phyloP scores from a whole-genome alignment of 2,113 vertebrate species.

The Python bivittatus region DNA sequence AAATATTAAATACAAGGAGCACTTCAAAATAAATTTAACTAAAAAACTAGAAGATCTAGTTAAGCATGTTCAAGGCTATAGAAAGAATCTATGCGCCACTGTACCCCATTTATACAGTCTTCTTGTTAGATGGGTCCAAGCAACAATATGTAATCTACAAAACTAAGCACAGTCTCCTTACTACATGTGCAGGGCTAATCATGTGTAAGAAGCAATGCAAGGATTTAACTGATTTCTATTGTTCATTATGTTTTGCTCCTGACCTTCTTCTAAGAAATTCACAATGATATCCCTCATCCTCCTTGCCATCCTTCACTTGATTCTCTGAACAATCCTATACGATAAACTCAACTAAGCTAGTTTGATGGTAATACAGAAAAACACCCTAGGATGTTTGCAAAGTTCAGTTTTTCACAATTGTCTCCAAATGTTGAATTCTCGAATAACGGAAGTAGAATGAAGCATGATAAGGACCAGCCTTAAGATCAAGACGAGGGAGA shows the following conservation, averaged over 20 bases:
- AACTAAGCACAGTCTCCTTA: neutral
- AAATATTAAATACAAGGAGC: neutral
- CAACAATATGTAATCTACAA: neutral
- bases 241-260: neutral
- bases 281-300: neutral
- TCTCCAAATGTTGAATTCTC: neutral
- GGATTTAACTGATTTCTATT: neutral
- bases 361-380: neutral
- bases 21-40: neutral
- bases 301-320: too few species aligned
- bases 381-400: neutral
- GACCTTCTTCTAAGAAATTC: neutral
- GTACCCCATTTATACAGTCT: too few species aligned
- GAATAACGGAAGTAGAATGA: neutral
- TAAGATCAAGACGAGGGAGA: neutral
- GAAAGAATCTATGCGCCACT: neutral
- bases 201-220: neutral
- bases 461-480: constrained; percentile 7
- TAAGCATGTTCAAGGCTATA: neutral
- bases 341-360: too few species aligned
- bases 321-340: neutral
- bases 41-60: neutral
- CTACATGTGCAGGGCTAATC: too few species aligned
- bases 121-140: neutral
- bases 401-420: neutral